Evolutionary conservation across 2,888 invertebrate species (phyloP).

Genomic region (Epicampocera succincta): DNA sequence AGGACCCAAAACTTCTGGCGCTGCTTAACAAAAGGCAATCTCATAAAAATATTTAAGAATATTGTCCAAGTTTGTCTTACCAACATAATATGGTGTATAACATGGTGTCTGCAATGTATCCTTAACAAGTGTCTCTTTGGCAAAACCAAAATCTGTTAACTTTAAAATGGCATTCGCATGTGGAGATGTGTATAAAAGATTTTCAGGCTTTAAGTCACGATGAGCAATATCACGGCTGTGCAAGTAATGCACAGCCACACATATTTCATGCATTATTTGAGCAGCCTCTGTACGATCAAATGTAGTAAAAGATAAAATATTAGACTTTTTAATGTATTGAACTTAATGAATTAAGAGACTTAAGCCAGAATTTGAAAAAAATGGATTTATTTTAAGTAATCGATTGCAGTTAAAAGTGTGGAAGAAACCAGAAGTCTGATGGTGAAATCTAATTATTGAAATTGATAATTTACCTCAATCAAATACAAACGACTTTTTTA

Average conservation of each 20-base stretch:
- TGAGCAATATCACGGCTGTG: slow-evolving; percentile 98
- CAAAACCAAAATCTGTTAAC: slow-evolving; percentile 99
- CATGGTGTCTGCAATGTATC: slow-evolving; percentile 98
- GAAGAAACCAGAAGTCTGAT: no score
- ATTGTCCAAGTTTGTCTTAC: slow-evolving; percentile 82
- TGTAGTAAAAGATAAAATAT: not conserved
- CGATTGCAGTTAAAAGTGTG: no score
- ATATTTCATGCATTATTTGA: slow-evolving; percentile 97
- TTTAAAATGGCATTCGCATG: slow-evolving; percentile 92
- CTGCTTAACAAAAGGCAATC: slow-evolving; percentile 70
- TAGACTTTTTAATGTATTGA: no score
- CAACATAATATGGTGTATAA: slow-evolving; percentile 99
- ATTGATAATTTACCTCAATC: no score
- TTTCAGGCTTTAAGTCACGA: slow-evolving; percentile 98
- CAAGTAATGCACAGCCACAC: slow-evolving; percentile 95
- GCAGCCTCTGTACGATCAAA: slow-evolving; percentile 87
- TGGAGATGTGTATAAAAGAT: slow-evolving; percentile 92
- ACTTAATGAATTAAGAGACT: no score
- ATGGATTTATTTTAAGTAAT: no score
- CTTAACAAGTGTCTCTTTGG: slow-evolving; percentile 93
- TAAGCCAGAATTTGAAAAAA: no score
- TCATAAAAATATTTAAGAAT: not conserved
- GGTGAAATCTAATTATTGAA: no score
- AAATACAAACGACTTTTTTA: no score
- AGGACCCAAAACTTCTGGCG: slow-evolving; percentile 92